Conservation (phyloP, 2,113 vertebrate genomes). For the Chaetodon trifascialis region DNA sequence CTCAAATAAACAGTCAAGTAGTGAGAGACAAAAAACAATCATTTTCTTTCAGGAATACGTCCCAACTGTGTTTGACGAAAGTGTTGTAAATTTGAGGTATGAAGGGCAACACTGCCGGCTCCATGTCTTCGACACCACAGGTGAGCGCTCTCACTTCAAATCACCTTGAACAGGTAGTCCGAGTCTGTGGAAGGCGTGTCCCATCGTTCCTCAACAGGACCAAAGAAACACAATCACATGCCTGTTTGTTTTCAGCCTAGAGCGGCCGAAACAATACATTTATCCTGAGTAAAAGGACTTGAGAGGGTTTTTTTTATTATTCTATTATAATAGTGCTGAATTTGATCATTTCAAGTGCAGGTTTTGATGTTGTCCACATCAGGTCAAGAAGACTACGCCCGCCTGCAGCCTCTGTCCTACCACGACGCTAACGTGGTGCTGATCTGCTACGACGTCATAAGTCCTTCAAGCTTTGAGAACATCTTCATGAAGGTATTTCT, state of each 20-base stretch:
- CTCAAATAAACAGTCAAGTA: not conserved
- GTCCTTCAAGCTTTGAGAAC: conserved; percentile 87
- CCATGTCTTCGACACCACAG: conserved; percentile 86
- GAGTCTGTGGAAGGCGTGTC: not conserved
- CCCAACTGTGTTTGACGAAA: conserved; percentile 87
- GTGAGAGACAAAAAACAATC: not conserved
- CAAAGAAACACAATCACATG: not conserved
- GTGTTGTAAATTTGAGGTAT: conserved; percentile 74
- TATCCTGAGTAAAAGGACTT: not conserved
- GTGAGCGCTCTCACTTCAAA: conserved; percentile 57
- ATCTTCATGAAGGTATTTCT: conserved; percentile 83
- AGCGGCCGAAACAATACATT: not conserved
- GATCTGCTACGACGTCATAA: conserved; percentile 86
- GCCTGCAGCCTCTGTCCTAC: conserved; percentile 87
- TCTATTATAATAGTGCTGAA: not conserved
- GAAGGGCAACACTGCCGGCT: conserved; percentile 84
- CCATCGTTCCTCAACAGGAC: not conserved
- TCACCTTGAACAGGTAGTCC: conserved; percentile 8
- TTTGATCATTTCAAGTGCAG: not conserved
- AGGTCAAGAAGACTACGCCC: conserved; percentile 89
- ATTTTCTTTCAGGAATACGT: conserved; percentile 71
- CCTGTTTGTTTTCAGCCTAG: not conserved
- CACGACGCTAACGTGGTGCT: conserved; percentile 85
- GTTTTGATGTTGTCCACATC: conserved; percentile 46
- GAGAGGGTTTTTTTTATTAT: not conserved